Evolutionary conservation across 2,113 vertebrate genomes (phyloP).

Genomic region (Panthera tigris): DNA sequence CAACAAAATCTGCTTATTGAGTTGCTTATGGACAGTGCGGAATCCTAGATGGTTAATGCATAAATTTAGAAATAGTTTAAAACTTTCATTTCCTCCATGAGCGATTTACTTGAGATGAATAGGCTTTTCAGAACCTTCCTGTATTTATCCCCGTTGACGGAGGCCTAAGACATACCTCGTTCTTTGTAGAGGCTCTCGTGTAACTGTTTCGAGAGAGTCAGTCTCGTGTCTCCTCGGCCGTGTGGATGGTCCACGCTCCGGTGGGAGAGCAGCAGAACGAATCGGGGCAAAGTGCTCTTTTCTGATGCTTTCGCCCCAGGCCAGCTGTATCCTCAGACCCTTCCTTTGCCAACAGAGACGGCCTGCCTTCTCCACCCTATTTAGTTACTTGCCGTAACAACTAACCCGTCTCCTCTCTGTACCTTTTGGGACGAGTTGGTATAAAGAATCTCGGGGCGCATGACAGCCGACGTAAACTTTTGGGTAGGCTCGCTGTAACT

Average conservation of each 20-base stretch:
- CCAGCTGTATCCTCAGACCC: accelerated
- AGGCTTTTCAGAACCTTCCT: neutral
- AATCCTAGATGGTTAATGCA: neutral
- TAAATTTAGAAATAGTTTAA: neutral
- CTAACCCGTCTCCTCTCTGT: neutral
- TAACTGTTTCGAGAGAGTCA: neutral
- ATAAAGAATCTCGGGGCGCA: neutral
- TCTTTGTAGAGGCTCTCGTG: neutral
- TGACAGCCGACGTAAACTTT: too few relatives aligned
- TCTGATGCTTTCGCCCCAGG: too few relatives aligned
- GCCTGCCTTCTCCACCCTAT: too few relatives aligned
- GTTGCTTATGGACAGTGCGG: neutral
- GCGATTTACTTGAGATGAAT: neutral
- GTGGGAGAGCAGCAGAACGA: neutral
- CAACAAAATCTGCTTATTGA: neutral
- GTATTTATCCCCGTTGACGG: neutral
- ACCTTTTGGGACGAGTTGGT: neutral
- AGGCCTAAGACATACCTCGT: neutral
- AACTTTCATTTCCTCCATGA: neutral
- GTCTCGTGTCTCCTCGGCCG: accelerated
- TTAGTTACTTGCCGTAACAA: neutral
- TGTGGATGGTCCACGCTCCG: accelerated
- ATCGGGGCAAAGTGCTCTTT: too few relatives aligned
- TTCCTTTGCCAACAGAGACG: neutral
- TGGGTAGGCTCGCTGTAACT: neutral